A percentile compares a stretch with the other conserved stretches of the same genome.
Conservation (phyloP, 2,888 invertebrate species). For the Unio pictorum region DNA sequence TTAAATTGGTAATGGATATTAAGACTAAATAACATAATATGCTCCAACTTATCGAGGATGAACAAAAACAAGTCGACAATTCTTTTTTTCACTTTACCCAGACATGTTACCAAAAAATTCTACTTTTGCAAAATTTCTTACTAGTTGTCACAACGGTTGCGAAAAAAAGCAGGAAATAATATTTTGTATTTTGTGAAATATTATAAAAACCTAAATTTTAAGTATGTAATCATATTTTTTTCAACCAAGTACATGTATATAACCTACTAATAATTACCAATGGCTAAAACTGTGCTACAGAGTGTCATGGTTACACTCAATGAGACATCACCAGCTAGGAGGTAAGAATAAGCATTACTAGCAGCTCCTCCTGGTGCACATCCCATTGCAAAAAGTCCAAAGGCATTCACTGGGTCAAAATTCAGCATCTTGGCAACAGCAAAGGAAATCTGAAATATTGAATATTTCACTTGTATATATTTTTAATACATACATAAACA, state of each 20-base stretch:
- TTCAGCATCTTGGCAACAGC: conserved; percentile 39
- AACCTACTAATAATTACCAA: conserved; percentile 76
- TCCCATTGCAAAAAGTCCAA: conserved; percentile 73
- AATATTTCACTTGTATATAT: not conserved
- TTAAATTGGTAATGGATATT: too few relatives aligned
- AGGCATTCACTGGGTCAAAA: conserved; percentile 59
- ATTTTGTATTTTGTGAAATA: too few relatives aligned
- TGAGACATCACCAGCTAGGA: conserved; percentile 93
- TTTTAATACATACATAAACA: not conserved
- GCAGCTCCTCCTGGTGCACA: conserved; percentile 83
- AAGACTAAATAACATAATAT: too few relatives aligned
- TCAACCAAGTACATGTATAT: not conserved
- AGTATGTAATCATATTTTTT: not conserved
- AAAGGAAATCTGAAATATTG: conserved; percentile 50
- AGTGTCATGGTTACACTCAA: conserved; percentile 97
- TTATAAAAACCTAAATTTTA: not conserved
- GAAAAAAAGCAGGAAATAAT: too few relatives aligned
- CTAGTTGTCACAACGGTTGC: not conserved
- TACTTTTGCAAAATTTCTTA: not conserved
- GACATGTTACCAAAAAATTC: too few relatives aligned
- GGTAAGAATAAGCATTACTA: conserved; percentile 95
- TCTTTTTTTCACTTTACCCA: too few relatives aligned
- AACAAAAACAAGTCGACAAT: too few relatives aligned
- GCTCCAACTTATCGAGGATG: too few relatives aligned
- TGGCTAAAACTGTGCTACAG: conserved; percentile 88